Evolutionary conservation across 2,113 vertebrate genomes (phyloP), one percentile per base, ranked within the genome.

Genomic region (Mugil cephalus): DNA sequence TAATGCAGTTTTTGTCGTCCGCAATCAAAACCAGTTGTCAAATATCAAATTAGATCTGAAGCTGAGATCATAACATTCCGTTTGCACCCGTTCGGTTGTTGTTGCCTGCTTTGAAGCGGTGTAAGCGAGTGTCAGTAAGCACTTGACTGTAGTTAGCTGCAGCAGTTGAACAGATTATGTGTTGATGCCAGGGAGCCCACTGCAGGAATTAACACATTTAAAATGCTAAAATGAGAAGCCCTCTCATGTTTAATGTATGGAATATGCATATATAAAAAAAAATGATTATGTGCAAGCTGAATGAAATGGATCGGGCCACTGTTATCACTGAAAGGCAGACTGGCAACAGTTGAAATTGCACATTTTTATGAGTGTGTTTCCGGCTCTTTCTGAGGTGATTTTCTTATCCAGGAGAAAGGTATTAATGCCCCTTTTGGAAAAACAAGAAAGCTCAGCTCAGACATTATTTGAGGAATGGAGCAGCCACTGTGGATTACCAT

Each of bases 391-490:
- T 51, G 38, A 11, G 24, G 17, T 65, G 24, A 42, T 54, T 77
- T 84, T 74, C 39, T 35, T 53, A 48, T 54, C n/a, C 9, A 35
- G 50, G 53, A 82, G 73, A 60, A 61, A 66, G 47, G 30, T 80
- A 43, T 46, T 53, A 80, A 47, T 74, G 35, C 19, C 7, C 65
- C 3, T 35, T 40, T 38, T 64, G 45, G 65, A 68, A 77, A 79
- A 65, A 17, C 46, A 62, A 52, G 45, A 68, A 63, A 61, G 36
- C 69, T 77, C 71, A 35, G 36, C 65, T 72, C 64, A n/a, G 55
- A 71, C 56, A n/a, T 79, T 60, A 56, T 46, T 61, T 66, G 42
- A 65, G 52, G 12, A 69, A 60, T 42, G 17, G 19, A 17, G 15
- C 19, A 40, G 13, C 42, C 15, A 74, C 4, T 10, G 3, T 24